phyloP scores from a whole-genome alignment of 2,113 vertebrate species.

The Marmota monax region DNA sequence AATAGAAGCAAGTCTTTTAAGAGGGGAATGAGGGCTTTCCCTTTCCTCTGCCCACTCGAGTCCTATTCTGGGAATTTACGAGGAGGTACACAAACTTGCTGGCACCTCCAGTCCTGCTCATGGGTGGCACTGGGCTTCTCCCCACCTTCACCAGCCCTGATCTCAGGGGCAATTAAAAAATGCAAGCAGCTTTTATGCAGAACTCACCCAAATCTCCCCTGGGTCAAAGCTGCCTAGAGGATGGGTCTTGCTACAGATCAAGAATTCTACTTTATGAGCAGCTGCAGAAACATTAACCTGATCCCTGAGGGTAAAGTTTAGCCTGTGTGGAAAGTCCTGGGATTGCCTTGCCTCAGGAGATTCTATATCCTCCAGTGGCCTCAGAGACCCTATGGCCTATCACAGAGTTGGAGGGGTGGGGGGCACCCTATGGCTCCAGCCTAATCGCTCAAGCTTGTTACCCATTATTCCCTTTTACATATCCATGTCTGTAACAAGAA shows the following conservation, averaged over 20 bases:
- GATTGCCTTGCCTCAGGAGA: not conserved
- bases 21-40: not conserved
- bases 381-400: not conserved
- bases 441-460: constrained; percentile 30
- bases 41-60: not conserved
- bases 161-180: constrained; percentile 27
- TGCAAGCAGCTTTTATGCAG: not conserved
- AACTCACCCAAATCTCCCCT: constrained; percentile 68
- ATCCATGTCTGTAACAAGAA: not conserved
- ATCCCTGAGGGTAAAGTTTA: constrained; percentile 79
- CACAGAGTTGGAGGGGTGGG: not conserved
- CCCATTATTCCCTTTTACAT: not conserved
- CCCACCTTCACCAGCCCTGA: not conserved
- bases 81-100: not conserved
- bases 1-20: not conserved
- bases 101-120: not conserved
- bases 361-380: not conserved
- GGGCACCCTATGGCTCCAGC: not conserved
- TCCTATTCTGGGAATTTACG: not conserved
- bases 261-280: constrained; percentile 85
- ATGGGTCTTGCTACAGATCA: constrained; percentile 81
- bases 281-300: constrained; percentile 78
- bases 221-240: constrained; percentile 68
- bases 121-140: not conserved
- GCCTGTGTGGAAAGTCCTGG: constrained; percentile 25